Conservation (phyloP, 2,888 invertebrate species). For the Plebejus anna region DNA sequence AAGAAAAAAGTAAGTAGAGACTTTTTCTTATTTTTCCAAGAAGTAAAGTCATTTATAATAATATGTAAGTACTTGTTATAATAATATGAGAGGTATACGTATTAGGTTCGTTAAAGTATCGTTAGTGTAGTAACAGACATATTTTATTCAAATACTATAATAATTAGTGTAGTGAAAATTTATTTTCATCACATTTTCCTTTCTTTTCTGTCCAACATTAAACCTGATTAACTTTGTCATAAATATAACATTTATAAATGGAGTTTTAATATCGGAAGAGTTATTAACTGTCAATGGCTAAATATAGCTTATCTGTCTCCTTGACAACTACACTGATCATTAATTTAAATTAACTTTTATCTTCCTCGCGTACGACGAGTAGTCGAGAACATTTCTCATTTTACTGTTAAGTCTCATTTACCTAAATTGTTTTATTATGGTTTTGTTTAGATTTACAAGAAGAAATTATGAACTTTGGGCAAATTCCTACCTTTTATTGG, state of each 20-base stretch:
- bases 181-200: background rate
- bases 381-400: background rate
- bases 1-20: background rate
- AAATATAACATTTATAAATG: conserved; percentile 24
- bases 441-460: too few relatives aligned
- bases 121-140: background rate
- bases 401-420: too few relatives aligned
- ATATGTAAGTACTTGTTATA: background rate
- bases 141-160: background rate
- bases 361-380: background rate
- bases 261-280: conserved; percentile 5
- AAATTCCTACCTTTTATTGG: too few relatives aligned
- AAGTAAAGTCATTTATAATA: background rate
- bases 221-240: background rate
- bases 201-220: background rate
- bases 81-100: too few relatives aligned
- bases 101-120: too few relatives aligned
- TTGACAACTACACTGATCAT: background rate
- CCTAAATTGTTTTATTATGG: too few relatives aligned
- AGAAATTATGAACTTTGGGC: too few relatives aligned
- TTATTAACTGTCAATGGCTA: background rate
- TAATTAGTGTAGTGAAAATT: background rate
- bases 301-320: conserved; percentile 6
- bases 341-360: conserved; percentile 15
- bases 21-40: background rate